Conservation (phyloP, 2,797 vertebrate genomes). For the Mionectes olivaceus region DNA sequence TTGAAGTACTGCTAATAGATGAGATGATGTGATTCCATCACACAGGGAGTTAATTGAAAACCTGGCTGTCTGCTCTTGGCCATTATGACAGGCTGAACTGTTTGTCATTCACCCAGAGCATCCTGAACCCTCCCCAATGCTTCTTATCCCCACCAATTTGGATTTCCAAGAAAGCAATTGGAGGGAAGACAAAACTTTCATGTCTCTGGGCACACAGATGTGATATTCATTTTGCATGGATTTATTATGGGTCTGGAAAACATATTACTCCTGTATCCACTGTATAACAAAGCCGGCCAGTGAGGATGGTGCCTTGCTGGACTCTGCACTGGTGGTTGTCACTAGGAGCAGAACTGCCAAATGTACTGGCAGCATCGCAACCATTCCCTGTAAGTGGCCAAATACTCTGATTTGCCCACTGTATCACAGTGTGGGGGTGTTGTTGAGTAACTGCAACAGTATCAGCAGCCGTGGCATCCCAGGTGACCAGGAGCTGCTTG, state of each 20-base stretch:
- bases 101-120: background rate
- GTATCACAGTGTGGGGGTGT: background rate
- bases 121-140: background rate
- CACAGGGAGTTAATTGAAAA: conserved; percentile 35
- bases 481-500: conserved; percentile 23
- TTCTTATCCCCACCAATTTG: background rate
- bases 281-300: background rate
- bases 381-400: background rate
- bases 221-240: background rate
- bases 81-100: background rate
- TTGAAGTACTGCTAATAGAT: conserved; percentile 1
- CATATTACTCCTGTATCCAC: fast-evolving
- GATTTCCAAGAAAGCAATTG: background rate
- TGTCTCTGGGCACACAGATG: background rate
- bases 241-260: conserved; percentile 8
- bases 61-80: background rate
- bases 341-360: conserved; percentile 9
- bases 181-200: conserved; percentile 15
- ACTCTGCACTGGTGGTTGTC: background rate
- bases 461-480: background rate
- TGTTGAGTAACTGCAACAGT: background rate
- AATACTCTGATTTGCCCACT: background rate
- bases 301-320: background rate
- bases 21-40: background rate
- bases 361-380: conserved; percentile 10